A percentile compares a stretch with the other conserved stretches of the same genome.
Evolutionary conservation across 2,888 invertebrate species (phyloP).

Genomic region (Shargacucullia verbasci): DNA sequence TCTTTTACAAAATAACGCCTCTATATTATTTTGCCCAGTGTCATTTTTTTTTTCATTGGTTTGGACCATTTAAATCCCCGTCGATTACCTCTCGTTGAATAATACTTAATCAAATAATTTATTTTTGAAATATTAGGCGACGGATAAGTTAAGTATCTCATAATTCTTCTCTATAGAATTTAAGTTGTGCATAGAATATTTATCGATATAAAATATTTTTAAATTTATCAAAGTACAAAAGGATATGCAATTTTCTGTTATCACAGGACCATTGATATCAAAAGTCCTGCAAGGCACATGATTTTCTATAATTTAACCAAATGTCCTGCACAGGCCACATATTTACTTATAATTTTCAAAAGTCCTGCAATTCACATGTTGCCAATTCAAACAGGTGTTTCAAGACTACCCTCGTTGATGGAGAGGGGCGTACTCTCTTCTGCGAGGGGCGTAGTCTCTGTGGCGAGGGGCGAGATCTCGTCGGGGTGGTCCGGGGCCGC

Average conservation of each 20-base stretch:
- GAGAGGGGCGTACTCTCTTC: constrained; percentile 15
- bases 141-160: too few relatives aligned
- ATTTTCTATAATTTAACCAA: not conserved
- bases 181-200: too few relatives aligned
- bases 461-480: constrained; percentile 48
- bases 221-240: too few relatives aligned
- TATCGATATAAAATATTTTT: too few relatives aligned
- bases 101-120: too few relatives aligned
- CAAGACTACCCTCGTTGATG: constrained; percentile 52
- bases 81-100: too few relatives aligned
- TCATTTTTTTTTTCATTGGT: not conserved
- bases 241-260: too few relatives aligned
- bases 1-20: too few relatives aligned
- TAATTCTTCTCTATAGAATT: too few relatives aligned
- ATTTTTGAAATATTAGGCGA: too few relatives aligned
- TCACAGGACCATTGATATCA: not conserved
- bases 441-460: constrained; percentile 23
- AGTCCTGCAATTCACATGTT: not conserved
- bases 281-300: constrained; percentile 1
- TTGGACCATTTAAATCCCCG: not conserved
- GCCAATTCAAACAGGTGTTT: constrained; percentile 65
- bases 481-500: constrained; percentile 48
- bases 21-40: too few relatives aligned
- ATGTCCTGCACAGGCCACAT: not conserved
- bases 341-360: not conserved